A percentile compares a stretch with the other conserved stretches of the same genome.
These are phyloP conservation scores for Ligdia adustata DNA, from an alignment of 2,888 invertebrate genomes.

Conservation along the genomic window DNA sequence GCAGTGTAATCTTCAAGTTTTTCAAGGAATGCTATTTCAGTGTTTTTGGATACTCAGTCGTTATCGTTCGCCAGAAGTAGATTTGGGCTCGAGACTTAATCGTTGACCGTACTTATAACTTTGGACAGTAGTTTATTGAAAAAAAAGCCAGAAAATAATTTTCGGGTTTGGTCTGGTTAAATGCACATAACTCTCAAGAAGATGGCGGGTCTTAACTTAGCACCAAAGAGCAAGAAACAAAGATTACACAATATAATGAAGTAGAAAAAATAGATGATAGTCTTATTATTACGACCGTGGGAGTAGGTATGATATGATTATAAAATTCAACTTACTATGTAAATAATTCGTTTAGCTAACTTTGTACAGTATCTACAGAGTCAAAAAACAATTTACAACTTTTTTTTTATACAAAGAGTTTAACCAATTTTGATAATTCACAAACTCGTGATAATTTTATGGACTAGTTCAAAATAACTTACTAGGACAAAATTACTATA, in stretches of 20 bases:
- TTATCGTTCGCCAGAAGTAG: too few species aligned
- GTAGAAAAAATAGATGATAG: conserved; percentile 45
- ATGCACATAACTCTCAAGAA: neutral
- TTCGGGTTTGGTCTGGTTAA: too few species aligned
- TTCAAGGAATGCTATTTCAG: too few species aligned
- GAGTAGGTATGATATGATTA: conserved; percentile 81
- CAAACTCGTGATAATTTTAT: conserved; percentile 62
- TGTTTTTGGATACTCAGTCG: too few species aligned
- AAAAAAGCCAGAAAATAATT: too few species aligned
- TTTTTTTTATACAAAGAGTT: conserved; percentile 52
- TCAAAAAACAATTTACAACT: conserved; percentile 63
- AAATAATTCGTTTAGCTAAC: conserved; percentile 70
- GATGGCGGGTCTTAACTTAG: neutral
- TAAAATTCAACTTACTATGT: conserved; percentile 77
- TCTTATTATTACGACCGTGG: conserved; percentile 53
- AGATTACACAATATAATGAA: conserved; percentile 21
- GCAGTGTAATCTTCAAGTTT: too few species aligned
- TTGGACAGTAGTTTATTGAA: too few species aligned
- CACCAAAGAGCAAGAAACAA: conserved; percentile 16
- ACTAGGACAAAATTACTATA: conserved; percentile 77
- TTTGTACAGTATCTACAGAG: conserved; percentile 81
- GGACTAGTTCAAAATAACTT: conserved; percentile 81
- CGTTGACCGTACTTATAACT: too few species aligned
- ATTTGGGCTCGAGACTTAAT: too few species aligned
- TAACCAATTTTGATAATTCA: conserved; percentile 51